Conservation (phyloP, 2,113 vertebrate species). For the Sylvilagus bachmani region DNA sequence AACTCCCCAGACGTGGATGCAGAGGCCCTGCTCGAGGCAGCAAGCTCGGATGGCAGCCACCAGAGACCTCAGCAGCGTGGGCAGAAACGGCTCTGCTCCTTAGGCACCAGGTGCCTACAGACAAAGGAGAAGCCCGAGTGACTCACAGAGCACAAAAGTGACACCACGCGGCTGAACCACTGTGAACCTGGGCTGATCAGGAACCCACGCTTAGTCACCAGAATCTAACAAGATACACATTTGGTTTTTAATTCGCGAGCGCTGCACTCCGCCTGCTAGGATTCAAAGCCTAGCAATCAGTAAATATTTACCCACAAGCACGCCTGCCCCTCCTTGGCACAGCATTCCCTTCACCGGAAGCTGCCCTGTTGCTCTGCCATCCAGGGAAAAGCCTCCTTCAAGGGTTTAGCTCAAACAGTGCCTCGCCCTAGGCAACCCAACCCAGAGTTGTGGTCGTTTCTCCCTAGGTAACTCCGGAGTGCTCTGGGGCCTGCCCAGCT, state of each 20-base stretch:
- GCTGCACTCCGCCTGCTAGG: accelerated
- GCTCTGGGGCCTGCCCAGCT: not conserved
- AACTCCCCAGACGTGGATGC: not conserved
- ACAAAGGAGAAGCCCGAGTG: not conserved
- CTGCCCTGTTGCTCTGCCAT: not conserved
- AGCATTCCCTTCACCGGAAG: not conserved
- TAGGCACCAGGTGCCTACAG: no score
- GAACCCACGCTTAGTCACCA: no score
- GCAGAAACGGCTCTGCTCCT: no score
- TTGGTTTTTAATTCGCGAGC: not conserved
- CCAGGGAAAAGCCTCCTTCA: not conserved
- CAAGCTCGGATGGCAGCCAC: not conserved
- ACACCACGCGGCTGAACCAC: not conserved
- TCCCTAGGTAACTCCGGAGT: not conserved
- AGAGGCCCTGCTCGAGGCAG: not conserved
- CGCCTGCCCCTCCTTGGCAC: not conserved
- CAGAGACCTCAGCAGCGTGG: no score
- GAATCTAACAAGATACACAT: not conserved
- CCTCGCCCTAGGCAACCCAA: not conserved
- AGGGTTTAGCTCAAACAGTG: not conserved
- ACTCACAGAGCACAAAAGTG: not conserved
- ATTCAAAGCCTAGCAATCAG: not conserved
- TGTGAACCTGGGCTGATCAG: not conserved
- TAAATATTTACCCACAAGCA: not conserved
- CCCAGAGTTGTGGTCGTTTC: not conserved